Evolutionary conservation across 2,113 vertebrate genomes (phyloP).

Genomic region (Semicossyphus pulcher): DNA sequence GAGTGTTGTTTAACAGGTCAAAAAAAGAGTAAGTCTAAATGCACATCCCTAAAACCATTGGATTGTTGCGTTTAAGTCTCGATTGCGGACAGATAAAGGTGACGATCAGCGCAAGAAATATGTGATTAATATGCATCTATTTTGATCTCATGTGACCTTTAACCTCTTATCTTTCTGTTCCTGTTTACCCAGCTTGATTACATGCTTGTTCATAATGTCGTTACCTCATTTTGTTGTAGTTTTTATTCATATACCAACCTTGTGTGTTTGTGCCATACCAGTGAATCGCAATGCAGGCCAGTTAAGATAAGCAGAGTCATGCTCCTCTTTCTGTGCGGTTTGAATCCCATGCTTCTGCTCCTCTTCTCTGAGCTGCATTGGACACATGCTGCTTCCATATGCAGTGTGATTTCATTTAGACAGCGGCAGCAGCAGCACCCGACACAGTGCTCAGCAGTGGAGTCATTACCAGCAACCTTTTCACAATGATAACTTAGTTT

Average conservation of each 20-base stretch:
- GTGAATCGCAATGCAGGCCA: not conserved
- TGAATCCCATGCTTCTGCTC: conserved; percentile 13
- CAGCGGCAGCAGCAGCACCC: conserved; percentile 21
- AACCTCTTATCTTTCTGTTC: too few relatives aligned
- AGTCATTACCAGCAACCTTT: conserved; percentile 35
- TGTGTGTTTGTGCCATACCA: not conserved
- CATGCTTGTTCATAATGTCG: too few relatives aligned
- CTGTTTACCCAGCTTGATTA: too few relatives aligned
- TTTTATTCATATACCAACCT: conserved; percentile 1
- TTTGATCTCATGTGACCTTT: too few relatives aligned
- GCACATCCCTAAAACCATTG: too few relatives aligned
- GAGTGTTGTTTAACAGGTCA: too few relatives aligned
- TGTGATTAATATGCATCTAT: too few relatives aligned
- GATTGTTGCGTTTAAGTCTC: too few relatives aligned
- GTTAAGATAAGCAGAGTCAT: conserved; percentile 20
- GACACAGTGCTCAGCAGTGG: conserved; percentile 29
- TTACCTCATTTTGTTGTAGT: too few relatives aligned
- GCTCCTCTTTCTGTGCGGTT: conserved; percentile 7
- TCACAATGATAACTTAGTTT: conserved; percentile 44
- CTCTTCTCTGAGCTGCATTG: conserved; percentile 19
- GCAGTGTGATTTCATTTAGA: conserved; percentile 49
- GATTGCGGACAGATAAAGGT: too few relatives aligned
- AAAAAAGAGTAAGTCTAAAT: too few relatives aligned
- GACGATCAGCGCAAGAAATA: too few relatives aligned
- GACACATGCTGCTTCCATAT: conserved; percentile 30